A percentile compares a stretch with the other conserved stretches of the same genome.
These are phyloP conservation scores for Drosophila mettleri DNA, from an alignment of 2,888 invertebrate genomes.

Conservation along the genomic window DNA sequence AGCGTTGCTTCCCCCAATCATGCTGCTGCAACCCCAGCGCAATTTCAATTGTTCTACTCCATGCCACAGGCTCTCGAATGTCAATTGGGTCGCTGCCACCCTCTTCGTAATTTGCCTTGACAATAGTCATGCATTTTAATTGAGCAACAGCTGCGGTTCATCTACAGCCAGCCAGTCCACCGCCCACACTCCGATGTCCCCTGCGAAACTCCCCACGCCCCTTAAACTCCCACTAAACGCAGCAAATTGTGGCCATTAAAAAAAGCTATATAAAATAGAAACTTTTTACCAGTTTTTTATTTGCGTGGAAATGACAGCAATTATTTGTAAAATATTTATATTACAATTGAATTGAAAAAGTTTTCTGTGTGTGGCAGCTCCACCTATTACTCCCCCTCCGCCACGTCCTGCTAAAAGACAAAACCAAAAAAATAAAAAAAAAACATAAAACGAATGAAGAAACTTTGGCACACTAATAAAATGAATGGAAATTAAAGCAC, in stretches of 20 bases:
- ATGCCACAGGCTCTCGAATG: slow-evolving; percentile 8
- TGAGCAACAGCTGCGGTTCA: slow-evolving; percentile 79
- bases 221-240: slow-evolving; percentile 61
- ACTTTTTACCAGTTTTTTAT: slow-evolving; percentile 58
- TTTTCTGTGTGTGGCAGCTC: slow-evolving; percentile 69
- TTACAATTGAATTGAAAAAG: slow-evolving; percentile 79
- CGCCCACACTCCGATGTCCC: not conserved
- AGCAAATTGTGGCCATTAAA: slow-evolving; percentile 76
- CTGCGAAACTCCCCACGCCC: not conserved
- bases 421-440: slow-evolving; percentile 5
- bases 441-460: slow-evolving; percentile 32
- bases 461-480: slow-evolving; percentile 71
- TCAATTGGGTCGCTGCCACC: slow-evolving; percentile 40
- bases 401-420: not conserved
- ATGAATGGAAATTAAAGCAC: slow-evolving; percentile 74
- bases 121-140: slow-evolving; percentile 79
- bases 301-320: slow-evolving; percentile 57
- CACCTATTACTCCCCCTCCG: not conserved
- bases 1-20: slow-evolving; percentile 4
- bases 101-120: slow-evolving; percentile 70
- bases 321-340: slow-evolving; percentile 81
- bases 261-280: slow-evolving; percentile 71
- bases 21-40: slow-evolving; percentile 35
- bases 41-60: slow-evolving; percentile 71
- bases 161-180: slow-evolving; percentile 29